Evolutionary conservation across 2,888 invertebrate species (phyloP), one percentile per base, ranked within the genome.

Genomic region (Epistrophe grossulariae): DNA sequence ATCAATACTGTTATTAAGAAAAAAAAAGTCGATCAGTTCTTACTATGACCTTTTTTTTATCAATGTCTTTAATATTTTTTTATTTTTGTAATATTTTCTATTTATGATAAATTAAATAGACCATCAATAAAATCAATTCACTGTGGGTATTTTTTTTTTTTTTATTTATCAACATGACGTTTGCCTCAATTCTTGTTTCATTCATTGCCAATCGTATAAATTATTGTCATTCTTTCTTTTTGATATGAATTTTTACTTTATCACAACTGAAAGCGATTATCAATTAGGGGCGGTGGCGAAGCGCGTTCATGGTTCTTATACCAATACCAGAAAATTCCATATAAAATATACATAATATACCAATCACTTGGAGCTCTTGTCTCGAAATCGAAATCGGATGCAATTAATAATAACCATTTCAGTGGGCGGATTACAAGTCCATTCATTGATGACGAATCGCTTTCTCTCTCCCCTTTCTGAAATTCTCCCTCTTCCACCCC

Each of bases 341-440:
- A 38, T 28, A n/a, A 9, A 48, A 11, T 5, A 5, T 31, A 31
- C 31, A 24, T 13, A 24, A 24, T 10, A 24, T 10, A 15, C 19
- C 48, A 48, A 45, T 62, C 43, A 45, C 0, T 48, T 40, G 7
- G 40, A 57, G 11, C 38, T 24, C 43, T 43, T n/a, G 31, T 38
- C 40, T 38, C 40, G 15, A 40, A 24, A 62, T 62, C 35, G 43
- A 62, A 43, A 55, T 79, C 45, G 66, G 45, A 66, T 66, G 76
- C 72, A 84, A 80, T 84, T 66, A 80, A 80, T 84, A 80, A 84
- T 77, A 72, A 84, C 71, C 52, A 84, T 66, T 76, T 59, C 57
- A 84, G 84, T 84, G 84, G 84, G 84, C 76, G 84, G 84, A 80
- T 72, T 77, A 80, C 57, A 80, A 38, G 28, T 68, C 48, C 48